These are phyloP conservation scores for Notamacropus eugenii DNA, from an alignment of 2,797 vertebrate species.

Conservation along the genomic window DNA sequence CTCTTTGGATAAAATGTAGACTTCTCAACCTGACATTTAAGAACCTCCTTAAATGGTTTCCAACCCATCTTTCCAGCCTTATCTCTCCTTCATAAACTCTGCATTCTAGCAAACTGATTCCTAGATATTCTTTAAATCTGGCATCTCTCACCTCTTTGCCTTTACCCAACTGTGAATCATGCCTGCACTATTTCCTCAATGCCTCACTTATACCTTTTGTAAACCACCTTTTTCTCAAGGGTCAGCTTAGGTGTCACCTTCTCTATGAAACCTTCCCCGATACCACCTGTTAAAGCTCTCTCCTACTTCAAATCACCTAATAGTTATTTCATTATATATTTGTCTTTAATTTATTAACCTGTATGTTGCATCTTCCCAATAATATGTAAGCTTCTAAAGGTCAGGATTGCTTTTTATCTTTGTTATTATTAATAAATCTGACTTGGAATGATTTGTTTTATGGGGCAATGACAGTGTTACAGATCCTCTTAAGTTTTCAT, in stretches of 20 bases:
- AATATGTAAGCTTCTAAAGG: not conserved
- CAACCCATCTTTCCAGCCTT: not conserved
- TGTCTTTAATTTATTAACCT: not conserved
- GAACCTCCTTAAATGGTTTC: not conserved
- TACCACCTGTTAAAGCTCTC: not conserved
- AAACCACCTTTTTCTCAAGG: not conserved
- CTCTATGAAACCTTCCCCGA: not conserved
- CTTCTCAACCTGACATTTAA: not conserved
- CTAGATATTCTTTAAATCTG: not conserved
- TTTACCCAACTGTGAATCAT: not conserved
- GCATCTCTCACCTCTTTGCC: not conserved
- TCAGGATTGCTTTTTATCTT: not conserved
- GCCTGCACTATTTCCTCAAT: not conserved
- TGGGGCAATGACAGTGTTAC: conserved; percentile 49
- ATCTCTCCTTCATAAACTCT: not conserved
- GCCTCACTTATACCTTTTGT: not conserved
- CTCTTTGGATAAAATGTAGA: not conserved
- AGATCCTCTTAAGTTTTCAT: conserved; percentile 65
- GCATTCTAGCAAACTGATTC: not conserved
- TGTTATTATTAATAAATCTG: not conserved
- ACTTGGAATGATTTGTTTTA: conserved; percentile 52
- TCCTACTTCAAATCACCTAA: not conserved
- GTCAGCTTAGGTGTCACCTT: not conserved
- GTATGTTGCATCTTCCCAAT: not conserved
- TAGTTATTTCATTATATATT: not conserved